These are phyloP conservation scores for Cephalopterus ornatus DNA, from an alignment of 2,113 vertebrate genomes.

Conservation along the genomic window DNA sequence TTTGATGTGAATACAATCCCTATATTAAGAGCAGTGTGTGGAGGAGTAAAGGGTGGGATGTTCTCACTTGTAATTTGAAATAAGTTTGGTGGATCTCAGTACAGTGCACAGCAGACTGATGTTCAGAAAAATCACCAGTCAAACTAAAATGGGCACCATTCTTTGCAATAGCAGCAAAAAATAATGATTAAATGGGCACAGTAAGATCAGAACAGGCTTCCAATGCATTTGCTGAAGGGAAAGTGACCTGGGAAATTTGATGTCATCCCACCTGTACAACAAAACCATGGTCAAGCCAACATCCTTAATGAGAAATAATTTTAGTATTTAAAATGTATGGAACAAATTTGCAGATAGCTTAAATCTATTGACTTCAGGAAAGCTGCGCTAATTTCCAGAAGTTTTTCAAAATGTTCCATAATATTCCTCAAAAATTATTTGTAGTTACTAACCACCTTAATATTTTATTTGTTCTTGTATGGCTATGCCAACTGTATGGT, in stretches of 20 bases:
- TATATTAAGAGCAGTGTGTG: slow-evolving; percentile 61
- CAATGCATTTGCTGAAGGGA: background rate
- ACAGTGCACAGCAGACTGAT: background rate
- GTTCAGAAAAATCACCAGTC: slow-evolving; percentile 42
- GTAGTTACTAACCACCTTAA: background rate
- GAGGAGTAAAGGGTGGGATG: slow-evolving; percentile 44
- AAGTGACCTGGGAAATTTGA: background rate
- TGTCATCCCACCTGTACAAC: background rate
- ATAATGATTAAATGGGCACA: background rate
- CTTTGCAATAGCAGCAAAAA: slow-evolving; percentile 2
- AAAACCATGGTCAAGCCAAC: background rate
- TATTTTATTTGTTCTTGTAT: background rate
- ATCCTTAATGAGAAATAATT: background rate
- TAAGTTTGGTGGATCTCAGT: slow-evolving; percentile 46
- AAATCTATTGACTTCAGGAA: background rate
- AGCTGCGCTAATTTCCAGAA: background rate
- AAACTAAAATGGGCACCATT: background rate
- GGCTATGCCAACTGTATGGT: background rate
- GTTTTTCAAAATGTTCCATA: background rate
- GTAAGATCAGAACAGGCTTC: background rate
- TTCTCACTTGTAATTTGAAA: slow-evolving; percentile 58
- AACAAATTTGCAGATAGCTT: background rate
- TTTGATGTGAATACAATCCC: slow-evolving; percentile 61
- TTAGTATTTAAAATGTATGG: background rate
- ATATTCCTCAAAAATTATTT: background rate